Percentiles rank a stretch among this genome's conserved stretches.
These are phyloP conservation scores for Eupithecia pulchellata DNA, from an alignment of 2,888 invertebrate genomes.

Conservation along the genomic window DNA sequence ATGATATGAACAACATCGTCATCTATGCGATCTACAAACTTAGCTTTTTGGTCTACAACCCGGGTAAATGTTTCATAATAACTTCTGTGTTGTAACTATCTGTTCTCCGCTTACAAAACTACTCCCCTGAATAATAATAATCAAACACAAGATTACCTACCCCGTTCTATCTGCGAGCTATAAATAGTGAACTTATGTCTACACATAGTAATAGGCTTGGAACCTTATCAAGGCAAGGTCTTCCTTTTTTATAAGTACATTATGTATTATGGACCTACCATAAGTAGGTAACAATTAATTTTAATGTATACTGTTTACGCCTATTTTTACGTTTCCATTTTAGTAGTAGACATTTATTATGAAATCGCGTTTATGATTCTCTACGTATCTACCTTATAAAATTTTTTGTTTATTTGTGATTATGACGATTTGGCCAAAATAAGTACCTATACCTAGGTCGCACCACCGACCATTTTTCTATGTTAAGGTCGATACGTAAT, in stretches of 20 bases:
- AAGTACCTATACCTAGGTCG: neutral
- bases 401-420: constrained; percentile 7
- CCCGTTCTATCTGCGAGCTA: neutral
- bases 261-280: too few species aligned
- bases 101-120: too few species aligned
- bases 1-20: too few species aligned
- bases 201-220: neutral
- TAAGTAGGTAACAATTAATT: too few species aligned
- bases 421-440: constrained; percentile 29
- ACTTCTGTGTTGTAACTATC: too few species aligned
- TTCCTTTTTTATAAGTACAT: too few species aligned
- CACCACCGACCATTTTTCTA: constrained; percentile 17
- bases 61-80: neutral
- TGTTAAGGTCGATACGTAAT: constrained; percentile 16
- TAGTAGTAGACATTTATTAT: neutral
- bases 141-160: neutral
- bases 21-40: too few species aligned
- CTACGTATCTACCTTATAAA: constrained; percentile 12
- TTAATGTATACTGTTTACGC: neutral
- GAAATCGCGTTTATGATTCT: neutral
- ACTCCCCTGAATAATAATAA: neutral
- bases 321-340: neutral
- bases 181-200: neutral
- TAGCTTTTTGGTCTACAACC: neutral
- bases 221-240: neutral